These are phyloP conservation scores for Daphoenositta chrysoptera DNA, from an alignment of 2,113 vertebrate species.

Conservation along the genomic window DNA sequence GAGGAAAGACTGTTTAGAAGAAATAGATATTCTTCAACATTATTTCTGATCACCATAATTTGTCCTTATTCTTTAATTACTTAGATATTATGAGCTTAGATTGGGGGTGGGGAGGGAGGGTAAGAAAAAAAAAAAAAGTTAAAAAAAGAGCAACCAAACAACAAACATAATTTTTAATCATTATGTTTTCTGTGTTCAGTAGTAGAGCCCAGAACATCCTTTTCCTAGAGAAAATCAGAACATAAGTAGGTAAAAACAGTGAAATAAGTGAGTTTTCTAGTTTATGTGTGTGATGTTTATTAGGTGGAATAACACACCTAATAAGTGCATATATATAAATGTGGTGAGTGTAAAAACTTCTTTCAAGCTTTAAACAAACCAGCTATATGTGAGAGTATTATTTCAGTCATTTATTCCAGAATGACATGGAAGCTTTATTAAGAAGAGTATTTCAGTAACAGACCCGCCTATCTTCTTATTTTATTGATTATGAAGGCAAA, in stretches of 20 bases:
- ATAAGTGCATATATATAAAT: neutral
- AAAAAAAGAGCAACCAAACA: too few species aligned
- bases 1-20: neutral
- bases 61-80: neutral
- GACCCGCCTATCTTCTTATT: neutral
- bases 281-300: neutral
- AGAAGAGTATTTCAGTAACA: neutral
- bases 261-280: neutral
- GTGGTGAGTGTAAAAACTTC: neutral
- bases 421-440: neutral
- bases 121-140: neutral
- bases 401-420: neutral
- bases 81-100: neutral
- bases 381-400: neutral
- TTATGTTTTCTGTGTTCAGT: neutral
- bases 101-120: accelerated
- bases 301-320: neutral
- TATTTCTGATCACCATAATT: neutral
- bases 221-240: neutral
- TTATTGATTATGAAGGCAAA: neutral
- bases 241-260: neutral
- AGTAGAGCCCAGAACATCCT: neutral
- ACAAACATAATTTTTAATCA: neutral
- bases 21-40: neutral
- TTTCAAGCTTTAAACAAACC: neutral